phyloP scores from a whole-genome alignment of 2,888 invertebrate genomes.

The Rhagonycha fulva region DNA sequence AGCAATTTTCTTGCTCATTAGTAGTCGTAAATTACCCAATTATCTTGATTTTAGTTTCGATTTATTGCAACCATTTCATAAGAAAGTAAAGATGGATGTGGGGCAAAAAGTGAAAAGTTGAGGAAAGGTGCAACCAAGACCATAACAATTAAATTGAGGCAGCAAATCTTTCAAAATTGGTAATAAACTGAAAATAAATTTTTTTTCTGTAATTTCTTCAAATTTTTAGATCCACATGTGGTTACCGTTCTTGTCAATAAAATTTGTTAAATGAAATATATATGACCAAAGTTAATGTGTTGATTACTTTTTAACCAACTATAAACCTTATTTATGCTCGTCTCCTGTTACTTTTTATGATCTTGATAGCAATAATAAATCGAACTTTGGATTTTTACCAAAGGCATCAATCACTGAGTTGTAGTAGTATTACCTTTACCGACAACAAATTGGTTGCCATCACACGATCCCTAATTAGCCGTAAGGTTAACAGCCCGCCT shows the following conservation, averaged over 20 bases:
- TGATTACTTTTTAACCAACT: not conserved
- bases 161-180: not conserved
- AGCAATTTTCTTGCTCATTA: not conserved
- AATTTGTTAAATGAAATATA: not conserved
- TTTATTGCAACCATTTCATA: not conserved
- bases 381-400: not conserved
- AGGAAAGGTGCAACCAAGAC: not conserved
- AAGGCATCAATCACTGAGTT: constrained; percentile 31
- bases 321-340: not conserved
- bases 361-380: not conserved
- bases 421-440: constrained; percentile 17
- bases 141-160: not conserved
- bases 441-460: constrained; percentile 35
- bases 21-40: constrained; percentile 8
- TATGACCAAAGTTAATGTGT: not conserved
- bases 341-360: not conserved
- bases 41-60: constrained; percentile 5
- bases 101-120: not conserved
- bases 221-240: not conserved
- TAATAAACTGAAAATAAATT: not conserved
- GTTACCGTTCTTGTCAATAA: not conserved
- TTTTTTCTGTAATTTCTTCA: not conserved
- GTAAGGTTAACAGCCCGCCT: constrained; percentile 34
- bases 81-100: not conserved
- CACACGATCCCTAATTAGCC: constrained; percentile 33